Conservation (phyloP, 35 echinoderm and acorn worm genomes). For the Amphiura filiformis region DNA sequence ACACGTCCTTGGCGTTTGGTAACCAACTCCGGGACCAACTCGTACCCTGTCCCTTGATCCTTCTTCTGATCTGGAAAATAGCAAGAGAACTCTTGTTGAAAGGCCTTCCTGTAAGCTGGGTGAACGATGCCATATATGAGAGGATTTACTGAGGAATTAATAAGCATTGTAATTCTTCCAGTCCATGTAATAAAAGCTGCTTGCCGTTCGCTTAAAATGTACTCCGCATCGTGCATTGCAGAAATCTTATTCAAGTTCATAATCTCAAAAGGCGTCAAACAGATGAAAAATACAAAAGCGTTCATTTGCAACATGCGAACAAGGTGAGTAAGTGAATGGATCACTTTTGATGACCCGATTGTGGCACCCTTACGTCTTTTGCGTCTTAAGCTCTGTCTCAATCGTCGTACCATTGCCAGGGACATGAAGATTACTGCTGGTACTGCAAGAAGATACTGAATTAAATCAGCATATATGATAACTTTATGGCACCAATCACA, state of each 20-base stretch:
- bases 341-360: background rate
- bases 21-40: too few species aligned
- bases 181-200: background rate
- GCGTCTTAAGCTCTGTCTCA: background rate
- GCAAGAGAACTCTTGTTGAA: too few species aligned
- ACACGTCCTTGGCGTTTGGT: too few species aligned
- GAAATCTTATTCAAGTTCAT: background rate
- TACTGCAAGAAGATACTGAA: background rate
- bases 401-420: background rate
- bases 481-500: background rate
- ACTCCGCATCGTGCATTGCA: background rate
- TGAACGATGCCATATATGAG: background rate
- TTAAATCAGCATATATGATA: background rate
- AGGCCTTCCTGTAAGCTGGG: background rate
- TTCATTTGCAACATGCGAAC: too few species aligned
- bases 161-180: background rate
- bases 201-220: background rate
- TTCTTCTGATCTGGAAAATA: too few species aligned
- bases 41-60: too few species aligned
- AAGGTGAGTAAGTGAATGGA: too few species aligned
- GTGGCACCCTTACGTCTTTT: background rate
- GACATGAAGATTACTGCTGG: background rate
- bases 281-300: background rate
- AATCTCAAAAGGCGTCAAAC: background rate
- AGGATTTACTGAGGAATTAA: background rate